A percentile compares a stretch with the other conserved stretches of the same genome.
phyloP scores from a whole-genome alignment of 2,888 invertebrate species.

The Eupeodes latifasciatus region DNA sequence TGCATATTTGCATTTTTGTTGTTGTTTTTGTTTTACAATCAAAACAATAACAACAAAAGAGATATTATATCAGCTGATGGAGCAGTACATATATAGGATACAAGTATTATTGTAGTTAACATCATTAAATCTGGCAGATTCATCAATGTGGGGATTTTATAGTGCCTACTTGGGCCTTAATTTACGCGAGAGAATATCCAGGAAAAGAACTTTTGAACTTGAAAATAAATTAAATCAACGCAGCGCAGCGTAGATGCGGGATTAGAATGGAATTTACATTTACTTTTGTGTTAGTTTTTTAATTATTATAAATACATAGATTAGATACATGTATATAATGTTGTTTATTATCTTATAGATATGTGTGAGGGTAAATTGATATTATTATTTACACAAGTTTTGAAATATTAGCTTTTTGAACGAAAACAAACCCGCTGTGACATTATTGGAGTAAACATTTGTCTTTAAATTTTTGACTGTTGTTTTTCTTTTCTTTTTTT shows the following conservation, averaged over 20 bases:
- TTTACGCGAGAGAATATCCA: neutral
- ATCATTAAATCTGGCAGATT: slow-evolving; percentile 37
- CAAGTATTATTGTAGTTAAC: slow-evolving; percentile 20
- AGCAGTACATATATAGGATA: neutral
- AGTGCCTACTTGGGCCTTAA: slow-evolving; percentile 6
- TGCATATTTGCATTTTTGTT: slow-evolving; percentile 46
- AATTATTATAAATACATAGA: neutral
- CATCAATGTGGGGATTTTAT: slow-evolving; percentile 8
- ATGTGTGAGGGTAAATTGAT: slow-evolving; percentile 3
- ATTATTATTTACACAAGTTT: slow-evolving; percentile 55
- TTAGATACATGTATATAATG: neutral
- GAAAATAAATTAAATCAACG: slow-evolving; percentile 65
- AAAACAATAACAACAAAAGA: slow-evolving; percentile 21
- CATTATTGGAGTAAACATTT: slow-evolving; percentile 67
- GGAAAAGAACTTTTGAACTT: slow-evolving; percentile 73
- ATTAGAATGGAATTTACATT: slow-evolving; percentile 63
- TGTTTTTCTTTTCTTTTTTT: neutral
- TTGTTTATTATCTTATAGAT: neutral
- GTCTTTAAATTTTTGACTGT: slow-evolving; percentile 2
- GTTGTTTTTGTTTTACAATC: neutral
- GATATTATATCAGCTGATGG: slow-evolving; percentile 22
- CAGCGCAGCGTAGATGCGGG: slow-evolving; percentile 22
- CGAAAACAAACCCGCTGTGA: slow-evolving; percentile 40
- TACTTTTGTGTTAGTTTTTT: neutral
- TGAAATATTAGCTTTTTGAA: slow-evolving; percentile 26